Conservation (phyloP, 2,113 vertebrate species). For the Austrofundulus limnaeus region DNA sequence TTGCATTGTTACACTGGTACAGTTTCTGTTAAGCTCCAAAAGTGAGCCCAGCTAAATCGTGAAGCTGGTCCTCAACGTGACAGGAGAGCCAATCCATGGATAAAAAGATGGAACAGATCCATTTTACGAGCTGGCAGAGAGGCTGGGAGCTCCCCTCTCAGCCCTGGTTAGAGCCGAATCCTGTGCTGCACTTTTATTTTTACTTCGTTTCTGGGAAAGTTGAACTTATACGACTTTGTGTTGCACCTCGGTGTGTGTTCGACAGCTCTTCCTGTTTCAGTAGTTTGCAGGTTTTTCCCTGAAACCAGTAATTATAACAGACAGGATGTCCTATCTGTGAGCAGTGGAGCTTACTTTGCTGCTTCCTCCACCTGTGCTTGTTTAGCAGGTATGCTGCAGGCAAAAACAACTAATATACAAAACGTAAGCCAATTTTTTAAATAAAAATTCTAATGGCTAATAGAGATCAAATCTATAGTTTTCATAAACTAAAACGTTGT, state of each 20-base stretch:
- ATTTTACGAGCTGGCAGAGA: background rate
- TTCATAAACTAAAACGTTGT: too few relatives aligned
- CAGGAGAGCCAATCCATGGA: background rate
- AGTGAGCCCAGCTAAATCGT: background rate
- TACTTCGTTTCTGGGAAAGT: background rate
- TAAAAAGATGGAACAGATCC: background rate
- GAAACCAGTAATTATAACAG: constrained; percentile 3
- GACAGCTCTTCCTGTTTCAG: background rate
- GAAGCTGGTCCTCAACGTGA: background rate
- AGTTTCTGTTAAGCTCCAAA: background rate
- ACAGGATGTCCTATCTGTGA: background rate
- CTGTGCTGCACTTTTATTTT: background rate
- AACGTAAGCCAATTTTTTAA: too few relatives aligned
- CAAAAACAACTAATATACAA: background rate
- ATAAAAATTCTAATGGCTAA: background rate
- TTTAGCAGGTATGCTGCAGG: background rate
- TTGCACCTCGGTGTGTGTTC: background rate
- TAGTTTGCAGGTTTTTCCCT: background rate
- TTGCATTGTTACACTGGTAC: background rate
- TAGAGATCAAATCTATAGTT: too few relatives aligned
- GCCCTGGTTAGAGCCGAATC: background rate
- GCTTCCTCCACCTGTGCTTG: too few relatives aligned
- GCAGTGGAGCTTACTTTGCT: background rate
- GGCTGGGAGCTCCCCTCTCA: background rate
- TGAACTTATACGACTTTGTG: background rate